phyloP scores from a whole-genome alignment of 2,113 vertebrate genomes.

The Pseudopipra pipra region DNA sequence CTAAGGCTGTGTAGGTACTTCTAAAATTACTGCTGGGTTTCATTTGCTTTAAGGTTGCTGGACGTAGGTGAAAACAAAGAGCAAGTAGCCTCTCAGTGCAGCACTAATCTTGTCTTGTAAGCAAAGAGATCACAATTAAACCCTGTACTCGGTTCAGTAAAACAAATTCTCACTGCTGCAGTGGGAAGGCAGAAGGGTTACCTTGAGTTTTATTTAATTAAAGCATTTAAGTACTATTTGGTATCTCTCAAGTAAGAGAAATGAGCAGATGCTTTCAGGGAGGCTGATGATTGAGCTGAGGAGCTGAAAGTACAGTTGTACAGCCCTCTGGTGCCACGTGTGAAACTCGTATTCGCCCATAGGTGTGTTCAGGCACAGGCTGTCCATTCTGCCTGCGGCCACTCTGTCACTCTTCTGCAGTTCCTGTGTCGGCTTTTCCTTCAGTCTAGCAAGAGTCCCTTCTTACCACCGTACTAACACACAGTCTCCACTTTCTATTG shows the following conservation, averaged over 20 bases:
- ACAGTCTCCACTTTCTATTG: slow-evolving; percentile 88
- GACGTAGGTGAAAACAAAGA: background rate
- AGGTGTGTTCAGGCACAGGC: background rate
- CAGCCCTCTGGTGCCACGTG: background rate
- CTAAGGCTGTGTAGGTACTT: background rate
- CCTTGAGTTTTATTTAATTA: slow-evolving; percentile 20
- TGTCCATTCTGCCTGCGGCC: background rate
- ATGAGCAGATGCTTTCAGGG: background rate
- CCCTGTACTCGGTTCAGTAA: fast-evolving
- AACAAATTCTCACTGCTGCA: background rate
- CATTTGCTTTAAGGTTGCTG: background rate
- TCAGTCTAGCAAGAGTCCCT: background rate
- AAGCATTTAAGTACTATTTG: background rate
- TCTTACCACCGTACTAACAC: slow-evolving; percentile 87
- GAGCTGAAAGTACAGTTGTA: background rate
- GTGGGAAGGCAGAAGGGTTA: background rate
- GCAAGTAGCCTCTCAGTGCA: background rate
- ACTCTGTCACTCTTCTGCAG: background rate
- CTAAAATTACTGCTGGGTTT: background rate
- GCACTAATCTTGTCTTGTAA: background rate
- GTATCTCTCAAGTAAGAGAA: background rate
- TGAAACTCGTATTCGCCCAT: background rate
- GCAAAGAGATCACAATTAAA: background rate
- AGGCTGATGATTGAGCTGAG: background rate
- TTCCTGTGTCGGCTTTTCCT: background rate